These are phyloP conservation scores for Panthera tigris DNA, from an alignment of 2,113 vertebrate species.

Conservation along the genomic window DNA sequence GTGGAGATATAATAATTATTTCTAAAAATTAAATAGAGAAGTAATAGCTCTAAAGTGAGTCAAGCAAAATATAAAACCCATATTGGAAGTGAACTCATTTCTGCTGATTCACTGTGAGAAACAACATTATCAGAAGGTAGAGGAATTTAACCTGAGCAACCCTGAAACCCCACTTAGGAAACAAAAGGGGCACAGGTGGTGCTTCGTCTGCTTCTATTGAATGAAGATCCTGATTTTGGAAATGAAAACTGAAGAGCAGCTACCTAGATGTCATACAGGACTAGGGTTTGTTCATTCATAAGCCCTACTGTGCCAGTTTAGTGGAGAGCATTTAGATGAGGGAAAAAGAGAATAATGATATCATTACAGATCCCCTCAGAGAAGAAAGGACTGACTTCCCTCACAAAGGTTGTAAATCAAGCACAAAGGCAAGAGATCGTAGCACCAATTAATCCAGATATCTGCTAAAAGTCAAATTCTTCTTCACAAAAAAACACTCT, in stretches of 20 bases:
- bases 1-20: background rate
- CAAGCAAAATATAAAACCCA: background rate
- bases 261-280: background rate
- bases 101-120: slow-evolving; percentile 4
- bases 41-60: background rate
- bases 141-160: background rate
- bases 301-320: background rate
- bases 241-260: slow-evolving; percentile 21
- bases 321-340: background rate
- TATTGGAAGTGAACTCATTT: background rate
- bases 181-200: slow-evolving; percentile 32
- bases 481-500: background rate
- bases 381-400: background rate
- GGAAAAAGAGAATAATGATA: background rate
- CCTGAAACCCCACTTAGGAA: background rate
- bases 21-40: background rate
- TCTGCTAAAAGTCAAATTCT: background rate
- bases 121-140: background rate
- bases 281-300: background rate
- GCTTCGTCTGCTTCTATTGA: background rate
- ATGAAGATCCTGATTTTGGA: slow-evolving; percentile 49
- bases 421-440: background rate
- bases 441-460: background rate
- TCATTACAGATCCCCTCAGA: background rate
- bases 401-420: background rate